Percentiles rank a stretch among this genome's conserved stretches.
Conservation (phyloP, 2,888 invertebrate genomes). For the Perdita meconis region DNA sequence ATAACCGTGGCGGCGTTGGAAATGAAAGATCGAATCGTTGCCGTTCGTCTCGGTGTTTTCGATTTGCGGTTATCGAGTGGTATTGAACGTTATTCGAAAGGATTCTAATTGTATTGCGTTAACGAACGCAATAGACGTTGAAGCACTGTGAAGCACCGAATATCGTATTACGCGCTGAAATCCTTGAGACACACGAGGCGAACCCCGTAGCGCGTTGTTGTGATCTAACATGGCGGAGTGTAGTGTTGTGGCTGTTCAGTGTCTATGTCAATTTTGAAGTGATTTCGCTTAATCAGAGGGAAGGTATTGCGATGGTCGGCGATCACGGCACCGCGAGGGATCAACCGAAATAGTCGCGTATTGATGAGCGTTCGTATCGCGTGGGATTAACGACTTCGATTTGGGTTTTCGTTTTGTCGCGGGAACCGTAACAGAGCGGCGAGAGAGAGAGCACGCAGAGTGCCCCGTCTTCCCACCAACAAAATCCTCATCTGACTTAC, state of each 20-base stretch:
- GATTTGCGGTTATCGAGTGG: too few species aligned
- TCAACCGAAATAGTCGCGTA: constrained; percentile 60
- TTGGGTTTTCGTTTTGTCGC: constrained; percentile 61
- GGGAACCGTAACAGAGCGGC: constrained; percentile 70
- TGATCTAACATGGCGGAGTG: constrained; percentile 89
- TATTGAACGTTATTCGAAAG: too few species aligned
- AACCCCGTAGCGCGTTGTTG: constrained; percentile 89
- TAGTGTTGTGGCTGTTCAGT: constrained; percentile 87
- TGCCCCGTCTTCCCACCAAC: constrained; percentile 63
- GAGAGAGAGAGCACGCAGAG: constrained; percentile 66
- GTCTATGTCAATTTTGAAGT: constrained; percentile 85
- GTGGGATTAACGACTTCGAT: constrained; percentile 35
- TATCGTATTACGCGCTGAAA: constrained; percentile 76
- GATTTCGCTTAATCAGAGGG: constrained; percentile 71
- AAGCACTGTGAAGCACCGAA: background rate
- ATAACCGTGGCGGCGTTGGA: background rate
- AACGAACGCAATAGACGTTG: background rate
- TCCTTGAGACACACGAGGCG: constrained; percentile 85
- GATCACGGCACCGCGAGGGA: constrained; percentile 52
- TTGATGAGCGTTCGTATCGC: constrained; percentile 46
- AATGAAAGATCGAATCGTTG: too few species aligned
- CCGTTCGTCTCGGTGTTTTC: too few species aligned
- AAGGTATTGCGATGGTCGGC: constrained; percentile 67
- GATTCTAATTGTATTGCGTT: too few species aligned
- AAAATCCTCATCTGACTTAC: constrained; percentile 40